A percentile compares a stretch with the other conserved stretches of the same genome.
These are phyloP conservation scores for Microcaecilia unicolor DNA, from an alignment of 2,797 vertebrate genomes.

Conservation along the genomic window DNA sequence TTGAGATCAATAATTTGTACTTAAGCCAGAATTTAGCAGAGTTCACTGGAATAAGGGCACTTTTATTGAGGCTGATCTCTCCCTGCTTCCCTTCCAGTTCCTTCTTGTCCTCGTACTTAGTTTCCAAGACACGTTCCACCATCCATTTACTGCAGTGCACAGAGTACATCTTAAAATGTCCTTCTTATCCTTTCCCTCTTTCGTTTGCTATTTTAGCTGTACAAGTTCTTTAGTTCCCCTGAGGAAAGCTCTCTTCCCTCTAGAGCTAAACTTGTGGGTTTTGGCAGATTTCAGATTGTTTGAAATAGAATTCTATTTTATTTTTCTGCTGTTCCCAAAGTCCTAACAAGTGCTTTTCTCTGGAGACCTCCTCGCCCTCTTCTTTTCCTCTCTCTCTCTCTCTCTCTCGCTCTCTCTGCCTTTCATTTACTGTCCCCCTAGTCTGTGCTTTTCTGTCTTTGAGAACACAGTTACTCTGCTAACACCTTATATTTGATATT, in stretches of 20 bases:
- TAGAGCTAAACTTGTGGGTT: slow-evolving; percentile 29
- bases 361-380: slow-evolving; percentile 38
- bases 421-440: too few species aligned
- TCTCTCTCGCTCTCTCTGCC: too few species aligned
- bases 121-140: too few species aligned
- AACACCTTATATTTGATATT: slow-evolving; percentile 5
- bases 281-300: slow-evolving; percentile 40
- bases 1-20: too few species aligned
- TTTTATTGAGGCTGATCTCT: too few species aligned
- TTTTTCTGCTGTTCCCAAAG: slow-evolving; percentile 32
- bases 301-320: slow-evolving; percentile 38
- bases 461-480: slow-evolving; percentile 17
- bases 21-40: too few species aligned
- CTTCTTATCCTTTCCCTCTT: not conserved
- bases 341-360: slow-evolving; percentile 44
- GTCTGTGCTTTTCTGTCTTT: slow-evolving; percentile 30
- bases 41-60: too few species aligned
- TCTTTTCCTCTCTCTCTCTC: slow-evolving; percentile 43
- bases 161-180: not conserved
- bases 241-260: slow-evolving; percentile 33
- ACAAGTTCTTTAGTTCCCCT: slow-evolving; percentile 31
- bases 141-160: too few species aligned
- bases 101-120: too few species aligned
- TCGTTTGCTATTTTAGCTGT: slow-evolving; percentile 23
- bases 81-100: too few species aligned